phyloP scores from a whole-genome alignment of 2,113 vertebrate species.

The Sterna hirundo region DNA sequence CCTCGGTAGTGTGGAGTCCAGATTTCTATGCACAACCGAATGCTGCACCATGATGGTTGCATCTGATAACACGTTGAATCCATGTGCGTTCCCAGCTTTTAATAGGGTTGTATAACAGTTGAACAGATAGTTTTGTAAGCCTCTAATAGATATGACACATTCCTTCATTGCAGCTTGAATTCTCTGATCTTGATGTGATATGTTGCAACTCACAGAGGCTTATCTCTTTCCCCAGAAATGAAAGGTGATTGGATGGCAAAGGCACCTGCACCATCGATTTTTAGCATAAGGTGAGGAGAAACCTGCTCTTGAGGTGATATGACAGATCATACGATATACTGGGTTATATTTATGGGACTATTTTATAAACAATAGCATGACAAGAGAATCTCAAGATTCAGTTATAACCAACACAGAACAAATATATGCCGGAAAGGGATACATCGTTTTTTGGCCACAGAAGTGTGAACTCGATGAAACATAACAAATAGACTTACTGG shows the following conservation, averaged over 20 bases:
- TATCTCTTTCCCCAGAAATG: neutral
- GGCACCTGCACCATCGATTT: neutral
- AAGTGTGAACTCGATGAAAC: neutral
- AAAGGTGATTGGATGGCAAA: neutral
- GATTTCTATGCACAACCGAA: rapidly evolving
- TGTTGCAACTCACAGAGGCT: neutral
- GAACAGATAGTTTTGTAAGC: neutral
- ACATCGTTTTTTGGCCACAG: neutral
- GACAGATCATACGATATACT: neutral
- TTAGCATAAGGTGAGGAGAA: neutral
- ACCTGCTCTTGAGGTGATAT: neutral
- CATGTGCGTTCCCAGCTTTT: neutral
- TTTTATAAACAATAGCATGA: neutral
- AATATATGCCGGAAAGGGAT: neutral
- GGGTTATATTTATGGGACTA: neutral
- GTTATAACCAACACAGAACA: neutral
- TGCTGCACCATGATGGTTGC: neutral
- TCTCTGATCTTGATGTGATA: neutral
- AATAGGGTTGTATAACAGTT: neutral
- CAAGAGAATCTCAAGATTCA: neutral
- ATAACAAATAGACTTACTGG: neutral
- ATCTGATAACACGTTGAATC: neutral
- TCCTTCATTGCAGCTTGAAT: neutral
- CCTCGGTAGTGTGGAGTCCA: neutral
- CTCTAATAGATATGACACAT: neutral